Evolutionary conservation across 2,113 vertebrate genomes (phyloP).

Genomic region (Pimephales promelas): DNA sequence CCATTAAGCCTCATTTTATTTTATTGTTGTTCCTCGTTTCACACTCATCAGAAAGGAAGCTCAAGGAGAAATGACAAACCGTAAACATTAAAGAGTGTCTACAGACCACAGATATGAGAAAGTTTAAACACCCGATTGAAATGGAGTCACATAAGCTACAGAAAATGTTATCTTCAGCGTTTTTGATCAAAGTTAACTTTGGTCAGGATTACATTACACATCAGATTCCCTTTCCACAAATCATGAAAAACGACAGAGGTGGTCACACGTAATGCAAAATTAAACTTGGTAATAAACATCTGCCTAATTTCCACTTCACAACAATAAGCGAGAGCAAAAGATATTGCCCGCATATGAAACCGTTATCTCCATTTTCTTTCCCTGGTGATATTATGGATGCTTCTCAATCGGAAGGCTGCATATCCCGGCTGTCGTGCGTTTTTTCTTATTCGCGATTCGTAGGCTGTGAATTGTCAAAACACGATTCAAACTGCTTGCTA

Average conservation of each 20-base stretch:
- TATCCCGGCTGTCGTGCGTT: too few species aligned
- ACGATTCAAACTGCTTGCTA: too few species aligned
- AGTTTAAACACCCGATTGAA: not conserved
- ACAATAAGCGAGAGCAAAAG: not conserved
- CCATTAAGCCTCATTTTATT: not conserved
- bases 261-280: not conserved
- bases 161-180: not conserved
- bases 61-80: not conserved
- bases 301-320: not conserved
- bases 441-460: too few species aligned
- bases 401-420: too few species aligned
- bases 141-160: not conserved
- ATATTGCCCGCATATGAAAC: not conserved
- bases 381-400: not conserved
- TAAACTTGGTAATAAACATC: not conserved
- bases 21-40: not conserved
- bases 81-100: not conserved
- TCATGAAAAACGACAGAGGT: not conserved
- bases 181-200: not conserved
- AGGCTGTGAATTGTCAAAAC: too few species aligned
- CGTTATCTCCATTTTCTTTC: not conserved
- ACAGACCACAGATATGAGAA: not conserved
- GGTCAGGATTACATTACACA: not conserved
- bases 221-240: not conserved
- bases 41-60: conserved; percentile 3